Evolutionary conservation across 2,113 vertebrate genomes (phyloP).

Genomic region (Ia io): DNA sequence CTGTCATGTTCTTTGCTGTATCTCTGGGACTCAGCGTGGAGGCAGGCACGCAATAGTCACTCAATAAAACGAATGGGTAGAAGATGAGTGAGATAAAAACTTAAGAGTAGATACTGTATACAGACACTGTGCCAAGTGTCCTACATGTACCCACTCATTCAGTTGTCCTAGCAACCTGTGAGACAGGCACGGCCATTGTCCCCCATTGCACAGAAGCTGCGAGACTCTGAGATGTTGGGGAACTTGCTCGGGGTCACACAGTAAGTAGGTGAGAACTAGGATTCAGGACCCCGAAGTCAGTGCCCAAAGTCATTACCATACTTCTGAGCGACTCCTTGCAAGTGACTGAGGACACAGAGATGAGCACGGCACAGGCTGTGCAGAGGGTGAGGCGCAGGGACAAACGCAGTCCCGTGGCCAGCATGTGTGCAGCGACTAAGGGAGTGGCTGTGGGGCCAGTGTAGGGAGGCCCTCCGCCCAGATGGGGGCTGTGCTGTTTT

Average conservation of each 20-base stretch:
- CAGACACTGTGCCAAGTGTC: neutral
- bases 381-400: neutral
- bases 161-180: neutral
- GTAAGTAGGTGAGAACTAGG: neutral
- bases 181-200: neutral
- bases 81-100: neutral
- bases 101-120: too few relatives aligned
- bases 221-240: neutral
- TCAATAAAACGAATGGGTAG: neutral
- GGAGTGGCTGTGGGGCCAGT: neutral
- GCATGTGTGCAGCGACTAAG: accelerated
- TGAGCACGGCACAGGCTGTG: neutral
- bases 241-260: neutral
- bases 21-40: neutral
- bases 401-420: accelerated
- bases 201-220: neutral
- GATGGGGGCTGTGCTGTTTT: neutral
- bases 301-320: neutral
- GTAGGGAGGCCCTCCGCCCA: neutral
- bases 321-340: neutral
- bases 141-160: neutral
- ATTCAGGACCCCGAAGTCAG: neutral
- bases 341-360: neutral
- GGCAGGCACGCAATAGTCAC: neutral
- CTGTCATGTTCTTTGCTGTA: neutral